Percentiles rank a stretch among this genome's conserved stretches.
phyloP scores from a whole-genome alignment of 2,797 vertebrate genomes.

The Phrynocephalus vlangalii region DNA sequence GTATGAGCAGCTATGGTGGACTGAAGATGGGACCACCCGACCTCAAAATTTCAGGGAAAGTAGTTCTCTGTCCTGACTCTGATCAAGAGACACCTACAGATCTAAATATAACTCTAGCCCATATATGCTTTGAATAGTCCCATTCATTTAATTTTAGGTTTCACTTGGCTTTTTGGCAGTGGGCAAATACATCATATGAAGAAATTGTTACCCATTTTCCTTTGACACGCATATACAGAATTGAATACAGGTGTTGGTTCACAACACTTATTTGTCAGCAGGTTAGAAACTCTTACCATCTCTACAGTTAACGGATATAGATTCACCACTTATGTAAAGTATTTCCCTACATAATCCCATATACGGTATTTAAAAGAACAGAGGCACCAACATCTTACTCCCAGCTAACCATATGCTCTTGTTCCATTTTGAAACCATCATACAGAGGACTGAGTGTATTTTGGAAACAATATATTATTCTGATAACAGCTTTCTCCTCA shows the following conservation, averaged over 20 bases:
- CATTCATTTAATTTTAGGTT: neutral
- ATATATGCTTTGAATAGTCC: neutral
- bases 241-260: neutral
- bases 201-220: neutral
- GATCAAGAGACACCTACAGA: neutral
- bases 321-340: neutral
- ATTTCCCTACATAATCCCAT: neutral
- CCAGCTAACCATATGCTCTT: neutral
- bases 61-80: neutral
- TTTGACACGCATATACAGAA: neutral
- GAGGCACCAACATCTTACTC: neutral
- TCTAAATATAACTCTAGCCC: neutral
- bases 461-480: too few species aligned
- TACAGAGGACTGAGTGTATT: neutral
- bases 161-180: neutral
- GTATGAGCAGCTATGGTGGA: too few species aligned
- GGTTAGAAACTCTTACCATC: too few species aligned
- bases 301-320: neutral
- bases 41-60: neutral
- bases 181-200: neutral
- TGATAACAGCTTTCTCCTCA: too few species aligned
- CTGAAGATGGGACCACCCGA: neutral
- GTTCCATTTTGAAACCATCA: neutral
- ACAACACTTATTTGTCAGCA: neutral
- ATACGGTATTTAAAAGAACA: too few species aligned